phyloP scores from a whole-genome alignment of 2,113 vertebrate genomes.

The Gambusia holbrooki region DNA sequence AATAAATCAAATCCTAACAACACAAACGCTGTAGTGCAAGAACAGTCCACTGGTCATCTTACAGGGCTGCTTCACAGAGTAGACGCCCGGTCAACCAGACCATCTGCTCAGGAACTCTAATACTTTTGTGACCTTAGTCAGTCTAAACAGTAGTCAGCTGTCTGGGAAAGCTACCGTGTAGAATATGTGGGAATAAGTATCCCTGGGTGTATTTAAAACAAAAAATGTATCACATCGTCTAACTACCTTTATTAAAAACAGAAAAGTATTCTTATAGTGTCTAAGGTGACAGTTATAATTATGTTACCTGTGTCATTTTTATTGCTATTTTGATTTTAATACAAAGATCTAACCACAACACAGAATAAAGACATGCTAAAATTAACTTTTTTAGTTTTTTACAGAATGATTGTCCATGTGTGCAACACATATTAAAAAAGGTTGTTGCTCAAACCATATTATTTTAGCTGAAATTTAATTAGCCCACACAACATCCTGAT shows the following conservation, averaged over 20 bases:
- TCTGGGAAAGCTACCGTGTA: background rate
- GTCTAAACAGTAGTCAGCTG: background rate
- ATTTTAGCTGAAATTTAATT: background rate
- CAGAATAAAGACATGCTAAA: background rate
- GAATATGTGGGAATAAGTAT: background rate
- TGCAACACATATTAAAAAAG: no score
- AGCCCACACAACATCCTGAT: no score
- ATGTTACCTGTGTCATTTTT: background rate
- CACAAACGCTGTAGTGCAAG: background rate
- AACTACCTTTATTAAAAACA: no score
- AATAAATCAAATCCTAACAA: conserved; percentile 28
- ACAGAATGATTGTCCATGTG: background rate
- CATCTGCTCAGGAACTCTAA: conserved; percentile 70
- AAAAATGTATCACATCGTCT: no score
- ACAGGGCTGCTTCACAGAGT: background rate
- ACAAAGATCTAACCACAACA: background rate
- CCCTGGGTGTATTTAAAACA: background rate
- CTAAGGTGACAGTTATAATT: background rate
- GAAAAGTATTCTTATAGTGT: no score
- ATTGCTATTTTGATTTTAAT: background rate
- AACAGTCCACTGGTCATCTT: conserved; percentile 14
- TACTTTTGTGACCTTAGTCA: conserved; percentile 35
- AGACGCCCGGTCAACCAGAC: conserved; percentile 40
- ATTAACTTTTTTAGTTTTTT: background rate
- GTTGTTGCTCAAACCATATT: no score